Evolutionary conservation across 2,888 invertebrate species (phyloP).

Genomic region (Incurvaria masculella): DNA sequence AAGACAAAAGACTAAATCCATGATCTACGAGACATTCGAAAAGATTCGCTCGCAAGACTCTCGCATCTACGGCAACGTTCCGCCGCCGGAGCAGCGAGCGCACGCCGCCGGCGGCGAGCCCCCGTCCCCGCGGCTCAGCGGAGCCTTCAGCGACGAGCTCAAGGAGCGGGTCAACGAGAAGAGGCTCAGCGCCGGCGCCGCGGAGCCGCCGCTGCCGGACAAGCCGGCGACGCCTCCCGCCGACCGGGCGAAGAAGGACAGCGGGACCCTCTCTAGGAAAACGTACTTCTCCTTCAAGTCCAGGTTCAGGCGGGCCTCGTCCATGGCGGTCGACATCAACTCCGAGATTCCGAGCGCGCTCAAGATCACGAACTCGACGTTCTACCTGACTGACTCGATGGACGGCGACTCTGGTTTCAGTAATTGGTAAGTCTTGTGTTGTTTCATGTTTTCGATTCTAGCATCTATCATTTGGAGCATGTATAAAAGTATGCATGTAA

Average conservation of each 20-base stretch:
- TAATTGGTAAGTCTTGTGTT: slow-evolving; percentile 36
- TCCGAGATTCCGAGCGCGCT: slow-evolving; percentile 50
- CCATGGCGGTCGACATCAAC: slow-evolving; percentile 53
- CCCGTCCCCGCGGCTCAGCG: slow-evolving; percentile 27
- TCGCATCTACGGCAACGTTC: slow-evolving; percentile 20
- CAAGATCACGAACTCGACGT: slow-evolving; percentile 64
- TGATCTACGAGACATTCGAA: slow-evolving; percentile 41
- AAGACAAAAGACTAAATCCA: slow-evolving; percentile 21
- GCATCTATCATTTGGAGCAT: no score
- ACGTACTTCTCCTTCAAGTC: slow-evolving; percentile 59
- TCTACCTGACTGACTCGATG: slow-evolving; percentile 67
- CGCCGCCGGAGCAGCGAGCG: slow-evolving; percentile 10
- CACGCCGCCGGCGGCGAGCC: slow-evolving; percentile 21
- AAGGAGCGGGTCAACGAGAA: slow-evolving; percentile 29
- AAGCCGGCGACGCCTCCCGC: slow-evolving; percentile 38
- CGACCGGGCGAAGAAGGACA: slow-evolving; percentile 29
- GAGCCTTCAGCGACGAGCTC: slow-evolving; percentile 37
- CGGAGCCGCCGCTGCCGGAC: slow-evolving; percentile 39
- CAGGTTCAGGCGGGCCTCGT: slow-evolving; percentile 59
- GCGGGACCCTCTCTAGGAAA: slow-evolving; percentile 40
- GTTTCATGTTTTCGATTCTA: no score
- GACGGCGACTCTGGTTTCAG: slow-evolving; percentile 63
- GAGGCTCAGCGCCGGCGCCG: slow-evolving; percentile 26
- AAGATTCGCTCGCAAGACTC: slow-evolving; percentile 16
- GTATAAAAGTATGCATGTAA: no score